These are phyloP conservation scores for Indicator maculatus DNA, from an alignment of 2,113 vertebrate species.

Conservation along the genomic window DNA sequence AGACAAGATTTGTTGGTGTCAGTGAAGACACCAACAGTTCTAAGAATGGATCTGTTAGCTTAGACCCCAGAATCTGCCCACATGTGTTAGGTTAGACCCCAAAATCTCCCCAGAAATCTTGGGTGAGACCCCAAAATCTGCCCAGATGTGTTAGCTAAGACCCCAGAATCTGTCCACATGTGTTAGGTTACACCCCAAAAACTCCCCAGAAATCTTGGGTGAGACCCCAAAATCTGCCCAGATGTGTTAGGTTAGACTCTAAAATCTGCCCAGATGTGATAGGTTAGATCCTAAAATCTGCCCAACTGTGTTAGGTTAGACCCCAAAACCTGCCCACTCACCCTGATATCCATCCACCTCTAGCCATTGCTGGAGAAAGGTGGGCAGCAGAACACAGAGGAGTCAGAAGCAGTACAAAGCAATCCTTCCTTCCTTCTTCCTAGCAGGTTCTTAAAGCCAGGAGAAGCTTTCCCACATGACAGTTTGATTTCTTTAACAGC, in stretches of 20 bases:
- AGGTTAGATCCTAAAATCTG: too few species aligned
- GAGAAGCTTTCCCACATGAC: neutral
- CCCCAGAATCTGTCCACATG: too few species aligned
- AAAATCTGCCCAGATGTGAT: too few species aligned
- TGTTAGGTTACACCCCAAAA: too few species aligned
- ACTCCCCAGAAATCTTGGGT: too few species aligned
- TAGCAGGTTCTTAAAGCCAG: neutral
- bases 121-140: too few species aligned
- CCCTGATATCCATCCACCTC: neutral
- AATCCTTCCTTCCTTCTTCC: neutral
- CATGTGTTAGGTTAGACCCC: too few species aligned
- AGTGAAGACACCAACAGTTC: neutral
- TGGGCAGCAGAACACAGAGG: neutral
- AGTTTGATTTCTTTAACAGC: neutral
- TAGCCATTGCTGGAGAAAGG: neutral
- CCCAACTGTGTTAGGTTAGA: too few species aligned
- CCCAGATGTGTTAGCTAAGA: too few species aligned
- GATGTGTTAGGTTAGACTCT: too few species aligned
- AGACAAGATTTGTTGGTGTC: rapidly evolving
- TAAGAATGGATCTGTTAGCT: neutral
- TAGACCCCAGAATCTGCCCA: neutral
- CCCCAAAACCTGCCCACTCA: neutral
- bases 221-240: too few species aligned
- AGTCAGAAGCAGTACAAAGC: neutral
- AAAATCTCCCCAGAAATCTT: too few species aligned